Evolutionary conservation across 2,797 vertebrate genomes (phyloP), one percentile per base, ranked within the genome.

Genomic region (Scolopax bukidnonensis): DNA sequence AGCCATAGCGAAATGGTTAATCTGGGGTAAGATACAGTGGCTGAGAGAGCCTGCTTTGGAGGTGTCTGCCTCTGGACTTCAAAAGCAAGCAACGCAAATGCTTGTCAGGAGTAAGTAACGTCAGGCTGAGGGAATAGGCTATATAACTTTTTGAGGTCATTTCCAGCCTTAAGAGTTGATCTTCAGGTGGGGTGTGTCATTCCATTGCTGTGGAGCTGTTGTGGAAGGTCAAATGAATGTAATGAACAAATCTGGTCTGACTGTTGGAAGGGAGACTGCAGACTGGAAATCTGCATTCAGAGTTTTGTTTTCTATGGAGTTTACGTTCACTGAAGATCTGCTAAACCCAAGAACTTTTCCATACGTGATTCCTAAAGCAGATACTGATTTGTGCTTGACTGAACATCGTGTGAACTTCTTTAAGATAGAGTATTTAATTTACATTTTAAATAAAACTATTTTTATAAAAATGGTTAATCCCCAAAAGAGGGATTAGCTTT

Each of bases 61-160:
- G 25, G 33, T 77, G 56, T 32, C 63, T 76, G 43, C 30, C 33
- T 64, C 12, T 7, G 24, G 9, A 33, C 45, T 82, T 76, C 2
- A 53, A 47, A 57, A 91, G 20, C 15, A 41, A 59, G 30, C 14
- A 53, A 11, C 3, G 5, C 7, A 9, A 24, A 9, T 43, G 9
- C 60, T 63, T 73, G 41, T 86, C 36, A 56, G 53, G 38, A 56
- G 8, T 73, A 73, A 56, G 8, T 73, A 73, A 69, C 11, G 8
- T 24, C 20, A 38, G 43, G 17, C 9, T 71, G 41, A 69, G 23
- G 54, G 54, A 41, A 38, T 13, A 51, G 53, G 13, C 53, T 77
- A 0, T 0, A 0, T 32, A n/a, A 59, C 18, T n/a, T 79, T 64
- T 38, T 36, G 43, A 67, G 40, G 48, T 59, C 16, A 47, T 76